Evolutionary conservation across 1,140 invertebrate genomes (phyloP), one percentile per base, ranked within the genome.

Genomic region (Eulimnadia texana): DNA sequence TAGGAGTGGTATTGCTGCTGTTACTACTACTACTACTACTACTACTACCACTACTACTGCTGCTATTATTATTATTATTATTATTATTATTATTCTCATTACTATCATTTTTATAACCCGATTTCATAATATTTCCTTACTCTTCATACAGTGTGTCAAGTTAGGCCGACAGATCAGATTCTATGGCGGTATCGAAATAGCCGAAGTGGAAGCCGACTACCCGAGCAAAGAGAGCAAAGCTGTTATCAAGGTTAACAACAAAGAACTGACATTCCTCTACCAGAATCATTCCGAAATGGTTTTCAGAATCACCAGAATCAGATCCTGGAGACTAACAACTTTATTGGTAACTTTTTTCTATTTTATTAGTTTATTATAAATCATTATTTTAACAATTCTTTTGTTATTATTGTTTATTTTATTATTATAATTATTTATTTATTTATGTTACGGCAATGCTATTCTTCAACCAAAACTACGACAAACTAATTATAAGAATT

Each of bases 251-350:
- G 83, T 86, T 70, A 89, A 89, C 42, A 84, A 84, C 71, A 80
- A 83, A 70, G 88, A 92, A 74, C 71, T 93, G 1, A 84, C 81
- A 69, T 79, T 92, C 65, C 77, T 82, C 60, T 65, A 49, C 28
- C 74, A 77, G 63, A 71, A 73, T 33, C 71, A 76, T 50, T 72
- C 70, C 69, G 92, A 96, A 73, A 83, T 85, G 16, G 78, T 80
- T 67, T 97, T 94, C 71, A 89, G 92, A 75, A 89, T 97, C 3
- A 95, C 93, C 1, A 78, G 93, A 66, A 97, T 98, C 85, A 80
- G 88, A 65, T 95, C 93, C 68, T 98, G 94, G 94, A 79, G 93
- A 66, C 93, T 98, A n/a, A 93, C 88, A 23, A 90, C 85, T 0
- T 74, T 85, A n/a, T n/a, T 25, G 27, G 60, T 61, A 60, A 53